A percentile compares a stretch with the other conserved stretches of the same genome.
Conservation (phyloP, 2,113 vertebrate genomes). For the Scatophagus argus region DNA sequence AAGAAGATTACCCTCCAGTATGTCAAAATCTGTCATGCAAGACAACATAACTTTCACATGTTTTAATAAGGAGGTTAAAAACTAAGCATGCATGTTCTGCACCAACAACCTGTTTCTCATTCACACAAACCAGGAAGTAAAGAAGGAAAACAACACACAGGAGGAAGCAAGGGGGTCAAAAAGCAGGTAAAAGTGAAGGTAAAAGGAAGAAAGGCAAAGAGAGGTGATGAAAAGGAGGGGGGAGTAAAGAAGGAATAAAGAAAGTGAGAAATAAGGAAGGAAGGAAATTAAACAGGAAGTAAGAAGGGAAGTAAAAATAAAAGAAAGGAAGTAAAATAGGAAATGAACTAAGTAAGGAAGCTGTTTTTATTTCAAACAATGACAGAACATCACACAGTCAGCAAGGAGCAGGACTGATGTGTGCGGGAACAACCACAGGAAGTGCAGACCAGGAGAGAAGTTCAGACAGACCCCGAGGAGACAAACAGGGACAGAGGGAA, state of each 20-base stretch:
- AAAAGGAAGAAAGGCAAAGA: background rate
- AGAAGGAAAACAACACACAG: background rate
- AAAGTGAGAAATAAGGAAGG: background rate
- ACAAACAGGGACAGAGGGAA: background rate
- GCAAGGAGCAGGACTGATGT: background rate
- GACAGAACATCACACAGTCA: background rate
- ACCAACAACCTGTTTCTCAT: background rate
- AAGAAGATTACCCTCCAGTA: background rate
- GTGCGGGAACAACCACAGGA: slow-evolving; percentile 14
- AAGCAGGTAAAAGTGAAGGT: background rate
- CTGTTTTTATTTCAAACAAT: background rate
- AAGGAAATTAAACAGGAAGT: background rate
- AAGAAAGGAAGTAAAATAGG: background rate
- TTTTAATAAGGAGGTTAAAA: background rate
- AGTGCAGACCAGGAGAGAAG: background rate
- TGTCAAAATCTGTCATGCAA: slow-evolving; percentile 30
- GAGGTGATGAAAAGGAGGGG: no score
- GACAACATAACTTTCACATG: slow-evolving; percentile 7
- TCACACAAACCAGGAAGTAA: background rate
- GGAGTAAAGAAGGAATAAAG: background rate
- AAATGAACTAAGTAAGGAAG: background rate
- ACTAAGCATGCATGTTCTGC: background rate
- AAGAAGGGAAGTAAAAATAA: background rate
- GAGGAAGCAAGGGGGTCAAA: background rate
- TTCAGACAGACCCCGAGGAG: background rate